Base-by-base conservation (phyloP, 2,797 vertebrate species). In the Acipenser transmontanus region DNA sequence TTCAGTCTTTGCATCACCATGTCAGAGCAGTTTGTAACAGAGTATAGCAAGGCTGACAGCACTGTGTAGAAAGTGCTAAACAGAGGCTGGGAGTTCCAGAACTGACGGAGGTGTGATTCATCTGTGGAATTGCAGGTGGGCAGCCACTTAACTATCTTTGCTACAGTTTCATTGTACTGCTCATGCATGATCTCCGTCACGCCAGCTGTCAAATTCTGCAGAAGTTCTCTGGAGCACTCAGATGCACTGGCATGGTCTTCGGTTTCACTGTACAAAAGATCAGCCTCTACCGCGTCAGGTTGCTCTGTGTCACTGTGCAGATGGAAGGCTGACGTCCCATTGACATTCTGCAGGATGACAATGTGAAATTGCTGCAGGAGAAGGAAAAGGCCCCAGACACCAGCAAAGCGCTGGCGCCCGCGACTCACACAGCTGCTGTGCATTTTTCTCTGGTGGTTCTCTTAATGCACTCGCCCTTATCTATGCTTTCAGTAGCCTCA, bases 361-460 rank as follows among this genome's bases (percentile, higher is more conserved):
- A 49, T 5, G 11, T 68, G 67, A 64, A 64, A 68, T 13, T 64
- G 62, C 61, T 68, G 62, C 51, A 64, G 52, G 47, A 68, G 67
- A 11, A 64, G 67, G 11, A 48, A 14, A 8, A 68, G 47, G 62
- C 61, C 49, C 62, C 62, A 64, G 51, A 68, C 13, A 12, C 47
- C 67, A 11, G 67, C 67, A n/a, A 47, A 68, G 12, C 47, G 67
- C 50, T 56, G 67, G 11, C n/a, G 20, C 13, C 61, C 50, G 12
- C 49, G 66, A 12, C 59, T 63, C 62, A 10, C n/a, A 9, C 8
- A 10, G 62, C 34, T 14, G 62, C n/a, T 61, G n/a, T 14, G 59
- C 1, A 61, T 61, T 14, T 61, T 59, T 59, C 56, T 59, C 14
- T 17, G 14, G 14, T 17, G 14, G 14, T 17, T 17, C 14, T 17